phyloP scores from a whole-genome alignment of 2,888 invertebrate genomes.

The Adelphocoris suturalis region DNA sequence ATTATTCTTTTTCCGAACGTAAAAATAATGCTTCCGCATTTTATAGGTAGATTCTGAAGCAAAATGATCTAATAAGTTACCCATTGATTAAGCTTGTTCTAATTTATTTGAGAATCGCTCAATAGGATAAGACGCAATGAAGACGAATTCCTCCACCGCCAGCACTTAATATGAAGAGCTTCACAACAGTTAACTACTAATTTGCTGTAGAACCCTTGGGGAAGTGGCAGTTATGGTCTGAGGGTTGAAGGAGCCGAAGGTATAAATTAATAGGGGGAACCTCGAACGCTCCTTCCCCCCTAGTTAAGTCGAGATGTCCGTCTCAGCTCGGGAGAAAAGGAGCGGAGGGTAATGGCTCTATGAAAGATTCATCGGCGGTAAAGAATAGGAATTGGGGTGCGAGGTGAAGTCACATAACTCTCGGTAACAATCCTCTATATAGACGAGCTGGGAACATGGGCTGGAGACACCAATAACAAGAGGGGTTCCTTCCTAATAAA shows the following conservation, averaged over 20 bases:
- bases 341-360: slow-evolving; percentile 69
- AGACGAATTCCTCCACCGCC: slow-evolving; percentile 16
- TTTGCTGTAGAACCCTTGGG: slow-evolving; percentile 44
- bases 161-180: slow-evolving; percentile 46
- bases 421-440: slow-evolving; percentile 70
- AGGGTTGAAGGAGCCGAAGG: slow-evolving; percentile 33
- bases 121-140: background rate
- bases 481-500: slow-evolving; percentile 67
- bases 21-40: too few relatives aligned
- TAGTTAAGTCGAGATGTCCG: slow-evolving; percentile 46
- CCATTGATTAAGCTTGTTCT: background rate
- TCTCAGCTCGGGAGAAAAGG: slow-evolving; percentile 46
- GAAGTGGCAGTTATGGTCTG: slow-evolving; percentile 26
- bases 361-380: slow-evolving; percentile 71
- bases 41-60: too few relatives aligned
- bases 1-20: too few relatives aligned
- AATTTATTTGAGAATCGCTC: background rate
- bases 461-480: slow-evolving; percentile 72
- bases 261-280: slow-evolving; percentile 54
- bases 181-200: slow-evolving; percentile 53
- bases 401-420: slow-evolving; percentile 67
- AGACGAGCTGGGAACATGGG: slow-evolving; percentile 29
- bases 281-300: background rate
- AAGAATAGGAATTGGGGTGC: slow-evolving; percentile 42
- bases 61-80: too few relatives aligned